A percentile compares a stretch with the other conserved stretches of the same genome.
phyloP scores from a whole-genome alignment of 2,797 vertebrate genomes.

The Sebastes iracundus region DNA sequence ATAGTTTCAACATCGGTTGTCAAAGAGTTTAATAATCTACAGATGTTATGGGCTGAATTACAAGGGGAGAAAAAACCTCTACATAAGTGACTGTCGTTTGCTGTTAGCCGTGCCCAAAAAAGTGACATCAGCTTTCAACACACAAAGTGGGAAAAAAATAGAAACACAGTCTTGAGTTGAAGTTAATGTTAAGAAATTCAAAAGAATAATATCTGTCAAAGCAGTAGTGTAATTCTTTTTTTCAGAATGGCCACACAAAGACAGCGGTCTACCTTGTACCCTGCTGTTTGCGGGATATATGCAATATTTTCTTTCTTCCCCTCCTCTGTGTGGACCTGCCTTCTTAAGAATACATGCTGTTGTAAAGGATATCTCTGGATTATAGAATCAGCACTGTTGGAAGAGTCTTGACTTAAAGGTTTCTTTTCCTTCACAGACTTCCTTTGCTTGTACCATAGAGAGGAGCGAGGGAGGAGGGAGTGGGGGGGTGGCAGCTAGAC shows the following conservation, averaged over 20 bases:
- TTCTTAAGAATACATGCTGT: constrained; percentile 82
- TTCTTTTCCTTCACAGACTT: constrained; percentile 82
- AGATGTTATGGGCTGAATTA: constrained; percentile 59
- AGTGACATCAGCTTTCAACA: constrained; percentile 45
- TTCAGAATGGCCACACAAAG: constrained; percentile 58
- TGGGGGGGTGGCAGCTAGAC: constrained; percentile 58
- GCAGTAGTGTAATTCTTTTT: constrained; percentile 49
- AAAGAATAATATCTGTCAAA: constrained; percentile 53
- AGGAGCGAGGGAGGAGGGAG: constrained; percentile 53
- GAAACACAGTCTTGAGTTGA: constrained; percentile 18
- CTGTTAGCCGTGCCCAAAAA: constrained; percentile 34
- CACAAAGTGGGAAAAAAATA: constrained; percentile 5
- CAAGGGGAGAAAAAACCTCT: constrained; percentile 37
- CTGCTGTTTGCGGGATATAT: constrained; percentile 74
- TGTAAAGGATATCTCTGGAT: constrained; percentile 87
- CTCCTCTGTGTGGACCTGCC: constrained; percentile 78
- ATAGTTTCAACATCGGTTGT: constrained; percentile 44
- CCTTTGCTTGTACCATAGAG: constrained; percentile 77
- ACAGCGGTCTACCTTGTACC: constrained; percentile 52
- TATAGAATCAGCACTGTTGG: constrained; percentile 85
- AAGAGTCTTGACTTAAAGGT: constrained; percentile 84
- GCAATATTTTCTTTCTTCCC: constrained; percentile 74
- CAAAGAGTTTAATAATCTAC: constrained; percentile 48
- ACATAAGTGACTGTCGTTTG: constrained; percentile 38
- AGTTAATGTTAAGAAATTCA: constrained; percentile 37